Conservation (phyloP, 1,140 invertebrate genomes). For the Agrypnia vestita region DNA sequence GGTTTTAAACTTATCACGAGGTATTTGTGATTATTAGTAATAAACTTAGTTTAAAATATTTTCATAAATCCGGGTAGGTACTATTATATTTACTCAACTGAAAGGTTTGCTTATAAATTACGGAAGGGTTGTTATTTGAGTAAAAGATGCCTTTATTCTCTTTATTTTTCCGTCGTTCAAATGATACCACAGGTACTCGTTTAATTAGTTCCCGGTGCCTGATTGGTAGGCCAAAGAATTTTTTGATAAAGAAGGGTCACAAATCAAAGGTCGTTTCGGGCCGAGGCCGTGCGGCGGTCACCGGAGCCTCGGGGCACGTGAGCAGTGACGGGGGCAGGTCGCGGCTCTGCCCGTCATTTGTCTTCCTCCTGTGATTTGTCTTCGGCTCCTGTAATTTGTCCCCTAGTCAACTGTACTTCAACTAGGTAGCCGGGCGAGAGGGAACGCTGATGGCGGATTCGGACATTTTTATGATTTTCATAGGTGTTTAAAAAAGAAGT, state of each 20-base stretch:
- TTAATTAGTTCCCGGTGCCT: conserved; percentile 26
- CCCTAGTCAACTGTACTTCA: conserved; percentile 12
- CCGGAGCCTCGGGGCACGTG: neutral
- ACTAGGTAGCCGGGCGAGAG: neutral
- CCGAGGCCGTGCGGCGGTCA: neutral
- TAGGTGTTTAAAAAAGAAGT: neutral
- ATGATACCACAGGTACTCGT: conserved; percentile 18
- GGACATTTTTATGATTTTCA: neutral
- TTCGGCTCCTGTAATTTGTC: conserved; percentile 37
- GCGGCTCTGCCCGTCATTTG: conserved; percentile 17
- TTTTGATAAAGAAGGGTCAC: conserved; percentile 35
- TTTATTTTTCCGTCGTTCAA: too few species aligned
- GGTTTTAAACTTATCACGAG: too few species aligned
- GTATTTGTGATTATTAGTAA: too few species aligned
- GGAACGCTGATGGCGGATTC: conserved; percentile 6
- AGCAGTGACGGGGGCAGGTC: conserved; percentile 25
- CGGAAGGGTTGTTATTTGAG: too few species aligned
- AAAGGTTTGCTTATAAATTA: too few species aligned
- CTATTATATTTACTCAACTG: too few species aligned
- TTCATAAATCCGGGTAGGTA: too few species aligned
- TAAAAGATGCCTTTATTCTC: too few species aligned
- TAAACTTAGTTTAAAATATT: too few species aligned
- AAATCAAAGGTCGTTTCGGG: conserved; percentile 11
- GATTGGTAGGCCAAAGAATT: conserved; percentile 23
- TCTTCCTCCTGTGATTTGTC: conserved; percentile 36